Percentiles rank a stretch among this genome's conserved stretches.
These are phyloP conservation scores for Oryzias woworae DNA, from an alignment of 2,113 vertebrate species.

Conservation along the genomic window DNA sequence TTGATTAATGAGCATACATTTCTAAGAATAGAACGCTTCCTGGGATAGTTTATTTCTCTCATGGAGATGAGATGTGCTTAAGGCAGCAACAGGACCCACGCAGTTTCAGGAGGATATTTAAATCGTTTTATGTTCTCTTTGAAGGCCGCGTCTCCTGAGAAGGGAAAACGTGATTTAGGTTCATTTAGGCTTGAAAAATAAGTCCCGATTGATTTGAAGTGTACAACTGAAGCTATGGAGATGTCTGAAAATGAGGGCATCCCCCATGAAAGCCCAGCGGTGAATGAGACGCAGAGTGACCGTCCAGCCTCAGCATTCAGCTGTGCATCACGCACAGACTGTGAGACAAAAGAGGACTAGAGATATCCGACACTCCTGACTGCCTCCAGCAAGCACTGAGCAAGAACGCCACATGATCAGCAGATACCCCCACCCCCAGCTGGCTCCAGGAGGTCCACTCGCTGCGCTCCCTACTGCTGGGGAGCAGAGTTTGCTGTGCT, in stretches of 20 bases:
- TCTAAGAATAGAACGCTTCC: conserved; percentile 1
- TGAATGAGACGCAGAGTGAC: conserved; percentile 16
- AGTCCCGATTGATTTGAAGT: neutral
- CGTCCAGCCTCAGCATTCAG: conserved; percentile 21
- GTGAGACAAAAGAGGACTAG: neutral
- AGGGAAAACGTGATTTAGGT: neutral
- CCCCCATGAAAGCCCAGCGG: conserved; percentile 28
- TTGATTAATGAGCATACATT: conserved; percentile 19
- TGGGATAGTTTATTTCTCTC: neutral
- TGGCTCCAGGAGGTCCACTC: no score
- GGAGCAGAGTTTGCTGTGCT: no score
- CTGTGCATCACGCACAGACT: neutral
- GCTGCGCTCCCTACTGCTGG: no score
- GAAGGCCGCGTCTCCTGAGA: no score
- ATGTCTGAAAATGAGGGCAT: conserved; percentile 17
- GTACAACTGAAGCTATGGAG: conserved; percentile 13
- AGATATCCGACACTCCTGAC: neutral
- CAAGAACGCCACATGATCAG: no score
- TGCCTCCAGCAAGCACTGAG: no score
- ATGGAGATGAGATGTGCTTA: no score
- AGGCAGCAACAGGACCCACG: no score
- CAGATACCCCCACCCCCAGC: no score
- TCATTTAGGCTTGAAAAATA: neutral
- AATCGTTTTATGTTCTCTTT: no score
- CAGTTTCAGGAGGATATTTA: no score